Evolutionary conservation across 2,888 invertebrate species (phyloP).

Genomic region (Philhelius pedissequus): DNA sequence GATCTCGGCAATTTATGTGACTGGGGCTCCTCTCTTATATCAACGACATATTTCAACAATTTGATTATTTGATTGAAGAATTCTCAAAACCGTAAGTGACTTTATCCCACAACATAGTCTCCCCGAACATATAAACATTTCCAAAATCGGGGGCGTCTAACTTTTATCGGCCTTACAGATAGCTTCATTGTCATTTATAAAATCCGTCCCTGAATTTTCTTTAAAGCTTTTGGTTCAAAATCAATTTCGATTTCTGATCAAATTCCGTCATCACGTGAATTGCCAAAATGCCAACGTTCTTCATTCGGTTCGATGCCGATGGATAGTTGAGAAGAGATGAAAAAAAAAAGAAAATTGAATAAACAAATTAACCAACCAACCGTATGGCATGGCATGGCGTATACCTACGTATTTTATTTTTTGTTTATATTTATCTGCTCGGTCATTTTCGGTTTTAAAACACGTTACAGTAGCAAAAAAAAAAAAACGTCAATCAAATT

Average conservation of each 20-base stretch:
- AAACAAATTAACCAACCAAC: constrained; percentile 9
- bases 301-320: not conserved
- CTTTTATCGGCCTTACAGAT: too few relatives aligned
- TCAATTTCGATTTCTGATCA: constrained; percentile 29
- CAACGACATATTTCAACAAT: too few relatives aligned
- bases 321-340: constrained; percentile 4
- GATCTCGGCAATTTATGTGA: too few relatives aligned
- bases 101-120: too few relatives aligned
- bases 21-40: too few relatives aligned
- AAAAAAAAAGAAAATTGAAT: not conserved
- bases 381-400: constrained; percentile 19
- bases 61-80: too few relatives aligned
- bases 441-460: constrained; percentile 34
- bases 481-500: constrained; percentile 59
- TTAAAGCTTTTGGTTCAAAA: not conserved
- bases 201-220: not conserved
- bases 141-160: too few relatives aligned
- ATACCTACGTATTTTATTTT: constrained; percentile 29
- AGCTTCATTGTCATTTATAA: too few relatives aligned
- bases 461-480: constrained; percentile 51
- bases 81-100: too few relatives aligned
- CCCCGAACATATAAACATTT: too few relatives aligned
- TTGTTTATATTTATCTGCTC: constrained; percentile 35
- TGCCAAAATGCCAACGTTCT: constrained; percentile 25
- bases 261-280: constrained; percentile 55